Evolutionary conservation across 2,113 vertebrate genomes (phyloP).

Genomic region (Callorhinus ursinus): DNA sequence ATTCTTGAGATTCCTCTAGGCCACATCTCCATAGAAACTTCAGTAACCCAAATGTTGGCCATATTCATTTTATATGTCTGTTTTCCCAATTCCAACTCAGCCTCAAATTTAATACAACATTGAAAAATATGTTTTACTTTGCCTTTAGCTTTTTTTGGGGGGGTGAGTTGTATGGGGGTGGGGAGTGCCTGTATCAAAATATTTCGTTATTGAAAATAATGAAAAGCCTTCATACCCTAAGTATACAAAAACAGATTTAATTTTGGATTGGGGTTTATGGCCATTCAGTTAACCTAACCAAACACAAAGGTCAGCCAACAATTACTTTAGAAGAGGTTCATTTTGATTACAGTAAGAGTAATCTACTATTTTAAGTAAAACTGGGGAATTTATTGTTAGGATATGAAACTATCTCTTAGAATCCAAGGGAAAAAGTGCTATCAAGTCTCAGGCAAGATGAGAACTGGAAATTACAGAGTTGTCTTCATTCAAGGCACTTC

Average conservation of each 20-base stretch:
- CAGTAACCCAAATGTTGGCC: background rate
- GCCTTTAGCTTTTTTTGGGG: background rate
- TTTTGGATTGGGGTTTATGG: background rate
- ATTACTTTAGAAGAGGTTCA: constrained; percentile 10
- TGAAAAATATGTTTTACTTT: background rate
- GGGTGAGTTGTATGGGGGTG: background rate
- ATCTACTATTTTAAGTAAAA: constrained; percentile 16
- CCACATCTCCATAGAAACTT: background rate
- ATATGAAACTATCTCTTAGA: background rate
- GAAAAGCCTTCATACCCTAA: background rate
- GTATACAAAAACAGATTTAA: background rate
- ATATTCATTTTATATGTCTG: background rate
- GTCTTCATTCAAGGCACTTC: background rate
- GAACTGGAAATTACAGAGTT: background rate
- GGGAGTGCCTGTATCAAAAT: background rate
- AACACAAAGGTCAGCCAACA: background rate
- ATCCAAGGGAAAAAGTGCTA: background rate
- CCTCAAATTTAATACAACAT: background rate
- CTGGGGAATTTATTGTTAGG: background rate
- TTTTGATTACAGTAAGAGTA: background rate
- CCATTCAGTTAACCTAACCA: background rate
- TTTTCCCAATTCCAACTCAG: background rate
- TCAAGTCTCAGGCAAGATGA: background rate
- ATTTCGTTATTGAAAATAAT: constrained; percentile 24
- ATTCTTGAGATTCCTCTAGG: background rate